Evolutionary conservation across 1,140 invertebrate genomes (phyloP), one percentile per base, ranked within the genome.

Genomic region (Temnothorax longispinosus): DNA sequence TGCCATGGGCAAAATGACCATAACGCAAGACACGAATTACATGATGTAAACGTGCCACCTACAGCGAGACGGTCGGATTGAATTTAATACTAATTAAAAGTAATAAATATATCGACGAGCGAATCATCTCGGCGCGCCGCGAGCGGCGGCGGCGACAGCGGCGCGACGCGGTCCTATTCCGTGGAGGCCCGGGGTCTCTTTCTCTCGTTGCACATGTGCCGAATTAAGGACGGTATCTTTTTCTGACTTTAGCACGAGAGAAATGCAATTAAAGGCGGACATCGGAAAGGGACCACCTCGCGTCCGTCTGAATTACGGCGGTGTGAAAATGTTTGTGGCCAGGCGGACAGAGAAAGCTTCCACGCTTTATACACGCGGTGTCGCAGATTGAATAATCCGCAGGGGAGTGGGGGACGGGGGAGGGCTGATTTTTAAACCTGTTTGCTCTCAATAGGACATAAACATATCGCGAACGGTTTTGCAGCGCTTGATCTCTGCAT

Each of bases 81-180:
- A 93, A 93, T 93, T 93, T 93, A 93, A 93, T 93, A 93, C 91
- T 93, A 93, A 93, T 94, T 94, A 94, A 94, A 93, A 93, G 93
- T 93, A 94, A 94, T 94, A 94, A 93, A 93, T 93, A 93, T 93
- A 93, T 94, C 92, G 86, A 77, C 89, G 91, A 90, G 92, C 89
- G 89, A 93, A 93, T 92, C 90, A 91, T 91, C 87, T 87, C 76
- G 84, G 87, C 72, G 52, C 62, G 67, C 72, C 77, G 87, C 60
- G 62, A 52, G 47, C 65, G 65, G 60, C 44, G 77, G 87, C 60
- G 27, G 62, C 27, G 27, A 32, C 64, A 47, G 58, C 44, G 58
- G 41, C 76, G 81, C 81, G 88, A 1, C 27, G 86, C 84, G 88
- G 87, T 93, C 88, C 91, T 93, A 93, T 93, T 93, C 86, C 78